Evolutionary conservation across 2,888 invertebrate genomes (phyloP), one percentile per base, ranked within the genome.

Genomic region (Nasonovia ribisnigri): DNA sequence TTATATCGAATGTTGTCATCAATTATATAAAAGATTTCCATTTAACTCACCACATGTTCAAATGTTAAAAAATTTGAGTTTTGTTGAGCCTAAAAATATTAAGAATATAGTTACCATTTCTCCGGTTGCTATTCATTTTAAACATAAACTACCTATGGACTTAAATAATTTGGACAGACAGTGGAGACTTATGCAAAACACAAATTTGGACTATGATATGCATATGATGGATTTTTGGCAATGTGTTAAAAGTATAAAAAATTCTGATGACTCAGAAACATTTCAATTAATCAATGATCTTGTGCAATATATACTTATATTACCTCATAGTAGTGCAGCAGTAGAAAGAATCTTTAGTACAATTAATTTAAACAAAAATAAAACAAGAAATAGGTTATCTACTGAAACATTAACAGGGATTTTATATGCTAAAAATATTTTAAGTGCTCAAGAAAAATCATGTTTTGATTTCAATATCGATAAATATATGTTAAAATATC

Each of bases 1-100:
- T 54, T 54, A 54, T 54, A 24, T 54, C 24, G 54, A 26, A 24
- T 60, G 51, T 13, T 54, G n/a, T 54, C 54, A 54, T 54, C 54
- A 54, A 24, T 24, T 54, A 54, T 54, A 54, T 54, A 54, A 54
- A 54, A 2, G 92, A 36, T 92, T 92, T 88, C 88, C 92, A 20
- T 92, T 92, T 48, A 92, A 92, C 10, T n/a, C 57, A 11, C 8
- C 16, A 16, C 3, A 57, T 20, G 88, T 92, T 13, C 42, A 88
- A 42, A 8, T 84, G 8, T 48, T 92, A 51, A 46, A 92, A 46
- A 43, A 43, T 48, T n/a, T 54, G 24, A 43, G n/a, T 42, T 84
- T 86, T 77, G 42, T 54, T 51, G 43, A 90, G 13, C 90, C 90
- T 67, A 24, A 43, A 36, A 48, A 57, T 36, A 67, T 90, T n/a